A percentile compares a stretch with the other conserved stretches of the same genome.
Evolutionary conservation across 2,113 vertebrate species (phyloP).

Genomic region (Porphyrio hochstetteri): DNA sequence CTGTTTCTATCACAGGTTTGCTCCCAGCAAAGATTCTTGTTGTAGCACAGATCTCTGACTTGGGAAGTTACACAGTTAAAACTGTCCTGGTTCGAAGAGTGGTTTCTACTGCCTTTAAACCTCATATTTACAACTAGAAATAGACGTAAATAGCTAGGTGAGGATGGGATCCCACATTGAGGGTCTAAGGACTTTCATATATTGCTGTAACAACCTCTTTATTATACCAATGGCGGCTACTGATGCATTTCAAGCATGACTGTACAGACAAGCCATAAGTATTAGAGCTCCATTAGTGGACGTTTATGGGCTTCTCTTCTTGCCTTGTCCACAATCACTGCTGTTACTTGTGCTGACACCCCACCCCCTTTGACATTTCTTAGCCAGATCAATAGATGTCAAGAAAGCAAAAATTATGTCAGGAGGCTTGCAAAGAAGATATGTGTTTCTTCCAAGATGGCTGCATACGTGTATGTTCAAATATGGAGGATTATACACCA

Average conservation of each 20-base stretch:
- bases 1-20: not conserved
- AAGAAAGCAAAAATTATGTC: not conserved
- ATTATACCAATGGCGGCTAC: not conserved
- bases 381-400: not conserved
- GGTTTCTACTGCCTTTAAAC: not conserved
- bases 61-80: not conserved
- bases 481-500: not conserved
- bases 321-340: not conserved
- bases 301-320: not conserved
- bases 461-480: not conserved
- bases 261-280: not conserved
- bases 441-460: not conserved
- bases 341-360: not conserved
- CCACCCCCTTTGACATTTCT: not conserved
- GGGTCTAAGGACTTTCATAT: not conserved
- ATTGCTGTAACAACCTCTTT: not conserved
- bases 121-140: not conserved
- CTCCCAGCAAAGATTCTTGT: not conserved
- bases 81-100: not conserved
- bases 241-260: not conserved
- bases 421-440: not conserved
- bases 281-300: not conserved
- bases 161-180: not conserved
- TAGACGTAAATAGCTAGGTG: not conserved
- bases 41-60: not conserved